phyloP scores from a whole-genome alignment of 2,113 vertebrate species.

The Uria lomvia region DNA sequence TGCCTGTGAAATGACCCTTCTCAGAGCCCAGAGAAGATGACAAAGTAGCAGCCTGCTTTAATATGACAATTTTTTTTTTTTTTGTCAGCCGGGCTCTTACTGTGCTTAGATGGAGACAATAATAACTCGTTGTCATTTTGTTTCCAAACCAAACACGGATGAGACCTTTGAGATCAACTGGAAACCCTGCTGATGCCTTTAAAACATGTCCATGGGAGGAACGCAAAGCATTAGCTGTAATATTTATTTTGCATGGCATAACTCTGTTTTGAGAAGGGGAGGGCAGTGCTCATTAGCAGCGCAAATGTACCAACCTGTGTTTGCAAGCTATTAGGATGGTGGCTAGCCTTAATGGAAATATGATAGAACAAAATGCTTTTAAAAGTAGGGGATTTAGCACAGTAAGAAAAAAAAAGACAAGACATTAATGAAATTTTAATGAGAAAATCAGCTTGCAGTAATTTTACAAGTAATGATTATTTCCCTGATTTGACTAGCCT shows the following conservation, averaged over 20 bases:
- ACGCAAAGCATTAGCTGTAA: not conserved
- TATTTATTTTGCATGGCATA: not conserved
- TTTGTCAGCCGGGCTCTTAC: not conserved
- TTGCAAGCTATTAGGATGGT: conserved; percentile 25
- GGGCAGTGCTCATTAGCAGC: not conserved
- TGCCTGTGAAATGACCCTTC: not conserved
- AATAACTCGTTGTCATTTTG: not conserved
- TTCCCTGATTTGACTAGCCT: not conserved
- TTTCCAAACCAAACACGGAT: not conserved
- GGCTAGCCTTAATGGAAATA: conserved; percentile 45
- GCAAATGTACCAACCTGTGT: not conserved
- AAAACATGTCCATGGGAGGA: not conserved
- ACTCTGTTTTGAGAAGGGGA: not conserved
- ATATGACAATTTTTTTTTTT: not conserved
- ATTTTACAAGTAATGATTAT: conserved; percentile 46
- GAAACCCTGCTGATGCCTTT: not conserved
- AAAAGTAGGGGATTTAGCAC: conserved; percentile 21
- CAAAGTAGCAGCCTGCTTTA: not conserved
- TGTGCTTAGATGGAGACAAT: not conserved
- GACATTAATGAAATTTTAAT: conserved; percentile 59
- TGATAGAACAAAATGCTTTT: conserved; percentile 24
- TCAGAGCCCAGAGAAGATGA: not conserved
- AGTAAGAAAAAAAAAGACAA: not conserved
- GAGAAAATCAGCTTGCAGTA: conserved; percentile 49
- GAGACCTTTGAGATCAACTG: not conserved